Percentiles rank a stretch among this genome's conserved stretches.
Evolutionary conservation across 2,797 vertebrate species (phyloP).

Genomic region (Siniperca undulata): DNA sequence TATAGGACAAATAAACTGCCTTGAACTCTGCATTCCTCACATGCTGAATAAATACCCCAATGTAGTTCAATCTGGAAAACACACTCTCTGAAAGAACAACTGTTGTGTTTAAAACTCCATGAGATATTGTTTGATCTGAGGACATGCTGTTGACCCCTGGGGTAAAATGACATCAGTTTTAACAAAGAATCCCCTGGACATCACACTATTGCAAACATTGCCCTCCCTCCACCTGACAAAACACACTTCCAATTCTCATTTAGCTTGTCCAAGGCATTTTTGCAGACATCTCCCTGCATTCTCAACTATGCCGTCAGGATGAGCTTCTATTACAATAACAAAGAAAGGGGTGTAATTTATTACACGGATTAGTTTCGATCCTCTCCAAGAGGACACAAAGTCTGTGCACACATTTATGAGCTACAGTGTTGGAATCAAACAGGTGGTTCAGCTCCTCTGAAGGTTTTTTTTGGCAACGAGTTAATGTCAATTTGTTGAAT

Average conservation of each 20-base stretch:
- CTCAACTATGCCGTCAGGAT: constrained; percentile 53
- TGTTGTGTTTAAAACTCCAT: constrained; percentile 27
- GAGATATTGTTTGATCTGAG: constrained; percentile 43
- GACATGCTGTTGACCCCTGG: background rate
- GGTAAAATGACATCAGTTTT: constrained; percentile 61
- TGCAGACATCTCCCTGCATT: constrained; percentile 50
- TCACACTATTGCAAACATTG: constrained; percentile 45
- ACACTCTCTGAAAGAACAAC: constrained; percentile 22
- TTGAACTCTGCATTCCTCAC: constrained; percentile 21
- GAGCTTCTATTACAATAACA: constrained; percentile 72
- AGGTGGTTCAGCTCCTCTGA: constrained; percentile 36
- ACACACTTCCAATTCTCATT: constrained; percentile 53
- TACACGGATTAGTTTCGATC: constrained; percentile 51
- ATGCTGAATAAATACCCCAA: background rate
- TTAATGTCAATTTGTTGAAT: constrained; percentile 39
- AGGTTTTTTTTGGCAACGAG: constrained; percentile 15
- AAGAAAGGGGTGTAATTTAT: constrained; percentile 61
- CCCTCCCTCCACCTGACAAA: constrained; percentile 70
- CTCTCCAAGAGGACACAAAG: constrained; percentile 29
- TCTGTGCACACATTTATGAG: constrained; percentile 14
- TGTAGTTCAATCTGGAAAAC: background rate
- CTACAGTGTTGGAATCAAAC: constrained; percentile 40
- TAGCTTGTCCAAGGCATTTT: constrained; percentile 20
- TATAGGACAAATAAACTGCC: constrained; percentile 17
- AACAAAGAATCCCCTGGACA: constrained; percentile 46